Base-by-base conservation (phyloP, 2,797 vertebrate species). In the Scolopax bukidnonensis region DNA sequence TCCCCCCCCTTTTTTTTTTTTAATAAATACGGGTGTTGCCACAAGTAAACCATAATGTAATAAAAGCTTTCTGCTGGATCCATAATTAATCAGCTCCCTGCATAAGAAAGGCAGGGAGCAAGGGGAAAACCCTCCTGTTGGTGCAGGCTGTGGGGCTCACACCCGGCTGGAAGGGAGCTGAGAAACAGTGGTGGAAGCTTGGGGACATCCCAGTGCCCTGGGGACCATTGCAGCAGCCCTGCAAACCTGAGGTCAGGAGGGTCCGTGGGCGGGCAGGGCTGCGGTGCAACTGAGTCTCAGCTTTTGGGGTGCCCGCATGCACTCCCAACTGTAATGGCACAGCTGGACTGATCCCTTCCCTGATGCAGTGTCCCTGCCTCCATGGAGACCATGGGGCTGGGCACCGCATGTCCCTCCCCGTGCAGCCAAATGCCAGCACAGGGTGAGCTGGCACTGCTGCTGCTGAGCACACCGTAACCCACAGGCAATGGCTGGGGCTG, bases 31-130 rank as follows among this genome's bases (percentile, higher is more conserved):
- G 54, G 91, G 84, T 92, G 83, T 87, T 89, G 90, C 94, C 95
- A 74, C 90, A 69, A 95, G 93, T 95, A 87, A 97, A 95, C 79
- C 57, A 27, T n/a, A 84, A 85, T 16, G 77, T 38, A 90, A 93
- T 91, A 92, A 95, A 96, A 96, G 91, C 96, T 94, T 93, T 93
- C 95, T 91, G 93, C 84, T 89, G 87, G 71, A 89, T 95, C 87
- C 93, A 83, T 94, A 95, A 97, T 96, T 95, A 90, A 95, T 85
- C 96, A 95, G 83, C 1, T 8, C 77, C 87, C 51, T 30, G 93
- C 4, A 18, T 32, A 12, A 56, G 59, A 70, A 0, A 27, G 0
- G 50, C 12, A 27, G 69, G 45, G 38, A n/a, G 82, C 32, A 2
- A 69, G 38, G 1, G 0, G 84, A 81, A 79, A 84, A 43, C 30